Conservation (phyloP, 2,888 invertebrate species). For the Galerucella calmariensis region DNA sequence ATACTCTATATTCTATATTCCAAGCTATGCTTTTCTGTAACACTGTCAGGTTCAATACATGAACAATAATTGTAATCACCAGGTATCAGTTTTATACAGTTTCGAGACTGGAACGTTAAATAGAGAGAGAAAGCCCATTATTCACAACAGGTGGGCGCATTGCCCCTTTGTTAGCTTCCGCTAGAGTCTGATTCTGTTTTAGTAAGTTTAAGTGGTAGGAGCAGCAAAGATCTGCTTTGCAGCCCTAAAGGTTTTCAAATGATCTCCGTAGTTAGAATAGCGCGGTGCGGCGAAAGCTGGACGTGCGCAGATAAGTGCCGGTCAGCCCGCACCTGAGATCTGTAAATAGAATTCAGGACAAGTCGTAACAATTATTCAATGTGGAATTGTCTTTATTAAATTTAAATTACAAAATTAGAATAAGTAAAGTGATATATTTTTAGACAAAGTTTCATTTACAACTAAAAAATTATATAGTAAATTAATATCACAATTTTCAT, state of each 20-base stretch:
- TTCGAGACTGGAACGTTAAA: background rate
- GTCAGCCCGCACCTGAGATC: constrained; percentile 58
- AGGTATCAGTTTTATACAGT: background rate
- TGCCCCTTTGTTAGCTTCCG: constrained; percentile 60
- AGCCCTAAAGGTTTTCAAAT: constrained; percentile 64
- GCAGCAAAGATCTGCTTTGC: constrained; percentile 48
- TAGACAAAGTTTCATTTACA: background rate
- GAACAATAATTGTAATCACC: background rate
- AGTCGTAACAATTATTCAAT: constrained; percentile 37
- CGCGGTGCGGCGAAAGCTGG: constrained; percentile 62
- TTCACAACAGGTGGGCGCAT: constrained; percentile 36
- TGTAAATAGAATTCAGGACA: constrained; percentile 52
- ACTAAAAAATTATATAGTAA: background rate
- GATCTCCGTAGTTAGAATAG: constrained; percentile 66
- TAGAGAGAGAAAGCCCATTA: background rate
- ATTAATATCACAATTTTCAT: background rate
- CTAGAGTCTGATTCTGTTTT: constrained; percentile 59
- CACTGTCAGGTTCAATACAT: too few relatives aligned
- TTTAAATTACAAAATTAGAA: background rate
- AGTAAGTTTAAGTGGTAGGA: constrained; percentile 53
- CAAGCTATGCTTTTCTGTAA: too few relatives aligned
- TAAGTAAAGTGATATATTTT: background rate
- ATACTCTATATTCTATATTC: too few relatives aligned
- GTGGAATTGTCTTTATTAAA: constrained; percentile 22
- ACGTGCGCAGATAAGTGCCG: constrained; percentile 59